phyloP scores from a whole-genome alignment of 1,140 invertebrate genomes.

The Eupristina koningsbergeri region DNA sequence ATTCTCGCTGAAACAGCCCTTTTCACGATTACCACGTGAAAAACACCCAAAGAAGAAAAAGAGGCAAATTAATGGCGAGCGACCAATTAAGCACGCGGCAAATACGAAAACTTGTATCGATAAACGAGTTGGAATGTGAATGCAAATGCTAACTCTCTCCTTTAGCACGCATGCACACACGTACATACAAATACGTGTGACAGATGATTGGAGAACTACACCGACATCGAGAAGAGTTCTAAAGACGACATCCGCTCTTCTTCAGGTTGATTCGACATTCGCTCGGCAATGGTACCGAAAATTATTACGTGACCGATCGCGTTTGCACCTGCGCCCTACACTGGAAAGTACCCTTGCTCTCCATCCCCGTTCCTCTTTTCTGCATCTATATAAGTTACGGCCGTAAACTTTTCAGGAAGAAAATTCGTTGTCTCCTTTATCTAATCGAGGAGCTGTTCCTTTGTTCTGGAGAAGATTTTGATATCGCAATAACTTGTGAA shows the following conservation, averaged over 20 bases:
- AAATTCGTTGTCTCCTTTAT: neutral
- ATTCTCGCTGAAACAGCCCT: neutral
- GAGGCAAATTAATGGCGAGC: neutral
- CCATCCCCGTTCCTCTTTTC: too few relatives aligned
- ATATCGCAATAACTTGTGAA: neutral
- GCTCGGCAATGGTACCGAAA: constrained; percentile 41
- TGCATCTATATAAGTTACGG: too few relatives aligned
- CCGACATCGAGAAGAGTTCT: constrained; percentile 28
- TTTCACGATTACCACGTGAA: neutral
- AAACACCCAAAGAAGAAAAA: neutral
- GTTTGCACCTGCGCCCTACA: neutral
- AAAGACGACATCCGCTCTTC: too few relatives aligned
- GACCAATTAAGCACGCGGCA: constrained; percentile 39
- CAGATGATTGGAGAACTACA: neutral
- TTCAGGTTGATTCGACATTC: constrained; percentile 35
- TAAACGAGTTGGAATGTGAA: constrained; percentile 44
- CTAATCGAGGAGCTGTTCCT: neutral
- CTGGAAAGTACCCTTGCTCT: neutral
- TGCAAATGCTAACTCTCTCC: neutral
- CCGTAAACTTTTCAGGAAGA: neutral
- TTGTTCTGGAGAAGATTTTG: neutral
- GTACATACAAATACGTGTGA: neutral
- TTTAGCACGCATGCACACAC: neutral
- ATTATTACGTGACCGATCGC: constrained; percentile 18
- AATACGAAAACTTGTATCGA: constrained; percentile 28